Evolutionary conservation across 2,888 invertebrate species (phyloP), one percentile per base, ranked within the genome.

Genomic region (Drosophila kambysellisi): DNA sequence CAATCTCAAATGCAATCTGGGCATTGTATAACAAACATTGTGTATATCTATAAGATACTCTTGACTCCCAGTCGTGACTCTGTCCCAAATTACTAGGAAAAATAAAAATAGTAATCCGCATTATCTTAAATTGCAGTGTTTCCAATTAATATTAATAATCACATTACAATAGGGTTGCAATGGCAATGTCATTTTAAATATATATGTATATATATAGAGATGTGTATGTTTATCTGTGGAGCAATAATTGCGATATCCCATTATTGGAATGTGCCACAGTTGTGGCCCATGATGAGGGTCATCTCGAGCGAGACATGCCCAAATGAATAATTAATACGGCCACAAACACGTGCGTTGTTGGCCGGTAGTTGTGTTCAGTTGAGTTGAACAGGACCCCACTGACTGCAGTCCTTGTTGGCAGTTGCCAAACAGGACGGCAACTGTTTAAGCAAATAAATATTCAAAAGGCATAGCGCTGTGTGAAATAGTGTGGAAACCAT

Each of bases 251-350:
- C 68, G 71, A 74, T 76, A 67, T 54, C 62, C 56, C 76, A 71
- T 86, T 73, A 73, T 73, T 57, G 65, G 70, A 86, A 83, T 76
- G 73, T 68, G 70, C 69, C 83, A 63, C 81, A 82, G 76, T 83
- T 81, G 78, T 74, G 37, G 17, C 29, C 56, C 83, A 81, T 71
- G 70, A 70, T 70, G 70, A 70, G 70, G 57, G 52, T 70, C 65
- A 61, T 53, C 61, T 53, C n/a, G n/a, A 65, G 59, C 64, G 64
- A 65, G 62, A 64, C 67, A 74, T 39, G 60, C 65, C 73, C 69
- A 74, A 82, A 79, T 84, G 85, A 84, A 84, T 89, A 89, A 88
- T 84, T 84, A 84, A 84, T 87, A 63, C 12, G 62, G 54, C 51
- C 72, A 65, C 69, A 63, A 67, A 58, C 60, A 77, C 73, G 79